Conservation (phyloP, 2,113 vertebrate species). For the Myocastor coypus region DNA sequence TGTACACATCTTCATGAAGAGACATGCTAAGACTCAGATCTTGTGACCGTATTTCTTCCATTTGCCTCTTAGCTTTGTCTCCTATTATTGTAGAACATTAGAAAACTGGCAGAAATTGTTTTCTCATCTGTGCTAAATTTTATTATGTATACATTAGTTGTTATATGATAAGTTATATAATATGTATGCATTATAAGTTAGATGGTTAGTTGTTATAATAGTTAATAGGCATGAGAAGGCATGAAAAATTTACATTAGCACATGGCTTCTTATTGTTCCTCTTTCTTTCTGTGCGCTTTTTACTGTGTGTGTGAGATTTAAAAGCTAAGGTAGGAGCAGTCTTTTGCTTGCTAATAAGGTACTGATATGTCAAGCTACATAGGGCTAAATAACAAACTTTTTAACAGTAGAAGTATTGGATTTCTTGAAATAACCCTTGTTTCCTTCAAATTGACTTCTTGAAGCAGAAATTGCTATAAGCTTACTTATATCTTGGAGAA, state of each 20-base stretch:
- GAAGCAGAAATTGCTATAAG: background rate
- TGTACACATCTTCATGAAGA: background rate
- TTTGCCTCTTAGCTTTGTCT: background rate
- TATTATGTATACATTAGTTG: background rate
- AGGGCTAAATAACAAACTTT: background rate
- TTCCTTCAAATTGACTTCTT: conserved; percentile 54
- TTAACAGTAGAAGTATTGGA: background rate
- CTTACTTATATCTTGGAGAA: background rate
- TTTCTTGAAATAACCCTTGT: conserved; percentile 10
- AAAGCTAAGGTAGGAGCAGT: background rate
- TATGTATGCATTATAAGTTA: too few relatives aligned
- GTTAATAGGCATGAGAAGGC: too few relatives aligned
- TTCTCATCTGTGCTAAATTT: background rate
- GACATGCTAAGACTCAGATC: background rate
- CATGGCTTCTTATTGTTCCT: background rate
- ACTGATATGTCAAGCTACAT: background rate
- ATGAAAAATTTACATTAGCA: background rate
- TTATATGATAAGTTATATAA: background rate
- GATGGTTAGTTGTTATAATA: background rate
- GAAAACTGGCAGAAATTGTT: background rate
- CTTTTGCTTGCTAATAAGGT: conserved; percentile 27
- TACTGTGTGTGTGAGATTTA: background rate
- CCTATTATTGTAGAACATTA: background rate
- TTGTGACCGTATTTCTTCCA: rapidly evolving
- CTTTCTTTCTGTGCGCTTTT: background rate